These are phyloP conservation scores for Gallinago undulata DNA, from an alignment of 2,113 vertebrate genomes.

Conservation along the genomic window DNA sequence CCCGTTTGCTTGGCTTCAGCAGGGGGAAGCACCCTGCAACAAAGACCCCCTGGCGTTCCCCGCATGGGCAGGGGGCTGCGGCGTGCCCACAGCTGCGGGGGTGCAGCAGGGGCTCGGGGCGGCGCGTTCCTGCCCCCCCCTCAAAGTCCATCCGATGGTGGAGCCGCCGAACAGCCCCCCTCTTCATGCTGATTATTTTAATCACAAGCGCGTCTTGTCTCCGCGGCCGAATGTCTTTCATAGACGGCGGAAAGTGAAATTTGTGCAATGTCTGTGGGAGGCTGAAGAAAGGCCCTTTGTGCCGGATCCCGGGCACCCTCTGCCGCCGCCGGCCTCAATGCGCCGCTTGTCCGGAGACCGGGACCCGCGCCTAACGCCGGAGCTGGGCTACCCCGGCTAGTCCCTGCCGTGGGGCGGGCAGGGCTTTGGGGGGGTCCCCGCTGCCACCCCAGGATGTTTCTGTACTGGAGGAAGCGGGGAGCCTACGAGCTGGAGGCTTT, in stretches of 20 bases:
- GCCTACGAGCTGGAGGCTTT: slow-evolving; percentile 88
- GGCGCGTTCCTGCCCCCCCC: slow-evolving; percentile 59
- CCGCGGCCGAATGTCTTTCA: slow-evolving; percentile 65
- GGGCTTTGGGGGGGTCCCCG: not conserved
- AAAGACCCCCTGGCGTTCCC: not conserved
- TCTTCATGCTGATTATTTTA: slow-evolving; percentile 53
- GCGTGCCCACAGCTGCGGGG: not conserved
- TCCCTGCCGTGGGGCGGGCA: not conserved
- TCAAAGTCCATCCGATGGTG: not conserved
- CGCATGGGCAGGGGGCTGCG: fast-evolving
- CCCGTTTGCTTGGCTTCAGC: not conserved
- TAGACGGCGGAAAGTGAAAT: slow-evolving; percentile 75
- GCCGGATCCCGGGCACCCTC: slow-evolving; percentile 59
- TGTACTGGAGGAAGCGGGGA: slow-evolving; percentile 91
- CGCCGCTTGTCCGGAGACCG: slow-evolving; percentile 11
- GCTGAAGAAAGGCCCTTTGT: slow-evolving; percentile 84
- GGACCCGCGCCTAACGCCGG: slow-evolving; percentile 30
- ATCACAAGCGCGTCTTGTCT: slow-evolving; percentile 70
- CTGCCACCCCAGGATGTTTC: slow-evolving; percentile 78
- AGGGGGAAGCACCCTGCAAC: not conserved
- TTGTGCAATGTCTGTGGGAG: slow-evolving; percentile 84
- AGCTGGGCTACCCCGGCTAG: not conserved
- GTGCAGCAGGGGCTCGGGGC: not conserved
- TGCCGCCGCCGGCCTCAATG: slow-evolving; percentile 49
- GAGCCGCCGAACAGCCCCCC: slow-evolving; percentile 45